Percentiles rank a stretch among this genome's conserved stretches.
These are phyloP conservation scores for Callimorpha dominula DNA, from an alignment of 2,888 invertebrate species.

Conservation along the genomic window DNA sequence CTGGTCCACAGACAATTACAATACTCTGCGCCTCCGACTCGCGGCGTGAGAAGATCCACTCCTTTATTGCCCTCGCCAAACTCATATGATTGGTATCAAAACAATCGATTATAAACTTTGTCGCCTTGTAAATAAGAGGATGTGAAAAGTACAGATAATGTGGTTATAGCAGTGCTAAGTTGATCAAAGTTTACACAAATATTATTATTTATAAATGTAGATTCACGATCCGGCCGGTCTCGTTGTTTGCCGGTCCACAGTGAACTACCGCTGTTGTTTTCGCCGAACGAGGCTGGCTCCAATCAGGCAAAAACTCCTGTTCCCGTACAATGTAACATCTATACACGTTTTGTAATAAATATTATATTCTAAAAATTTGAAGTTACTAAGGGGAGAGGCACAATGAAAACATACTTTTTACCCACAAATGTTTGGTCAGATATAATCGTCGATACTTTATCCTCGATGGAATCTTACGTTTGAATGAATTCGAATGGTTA, in stretches of 20 bases:
- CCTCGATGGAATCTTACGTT: slow-evolving; percentile 44
- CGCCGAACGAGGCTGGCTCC: not conserved
- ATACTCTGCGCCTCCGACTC: slow-evolving; percentile 51
- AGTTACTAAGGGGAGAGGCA: slow-evolving; percentile 22
- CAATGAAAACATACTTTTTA: slow-evolving; percentile 41
- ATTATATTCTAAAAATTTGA: slow-evolving; percentile 9
- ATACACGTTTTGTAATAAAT: slow-evolving; percentile 16
- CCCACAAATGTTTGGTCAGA: slow-evolving; percentile 36
- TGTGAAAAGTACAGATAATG: not conserved
- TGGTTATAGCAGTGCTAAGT: slow-evolving; percentile 45
- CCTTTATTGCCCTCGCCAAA: slow-evolving; percentile 44
- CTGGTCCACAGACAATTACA: slow-evolving; percentile 66
- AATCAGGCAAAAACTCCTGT: not conserved
- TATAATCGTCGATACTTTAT: slow-evolving; percentile 45
- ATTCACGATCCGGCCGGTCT: slow-evolving; percentile 46
- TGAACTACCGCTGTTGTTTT: not conserved
- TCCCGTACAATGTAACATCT: slow-evolving; percentile 2
- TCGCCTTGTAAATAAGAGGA: not conserved
- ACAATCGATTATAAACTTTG: slow-evolving; percentile 19
- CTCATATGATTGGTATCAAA: slow-evolving; percentile 7
- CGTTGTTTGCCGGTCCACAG: not conserved
- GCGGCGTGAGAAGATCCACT: slow-evolving; percentile 64
- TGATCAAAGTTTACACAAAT: slow-evolving; percentile 62
- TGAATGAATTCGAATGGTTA: slow-evolving; percentile 52
- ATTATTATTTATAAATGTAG: slow-evolving; percentile 63